These are phyloP conservation scores for Drosophila persimilis DNA, from an alignment of 1,140 invertebrate species.

Conservation along the genomic window DNA sequence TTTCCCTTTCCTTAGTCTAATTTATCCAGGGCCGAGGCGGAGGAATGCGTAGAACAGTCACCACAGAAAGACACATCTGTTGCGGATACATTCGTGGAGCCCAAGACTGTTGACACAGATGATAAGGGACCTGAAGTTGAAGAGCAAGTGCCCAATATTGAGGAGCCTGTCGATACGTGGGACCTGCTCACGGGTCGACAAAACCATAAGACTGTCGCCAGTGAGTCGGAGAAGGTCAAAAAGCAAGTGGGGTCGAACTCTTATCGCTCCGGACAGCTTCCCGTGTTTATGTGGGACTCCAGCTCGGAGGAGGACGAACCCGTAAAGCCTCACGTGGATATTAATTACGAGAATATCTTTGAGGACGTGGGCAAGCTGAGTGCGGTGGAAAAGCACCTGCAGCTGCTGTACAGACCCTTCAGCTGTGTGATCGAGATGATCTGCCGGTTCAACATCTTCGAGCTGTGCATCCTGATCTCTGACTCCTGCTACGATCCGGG, in stretches of 20 bases:
- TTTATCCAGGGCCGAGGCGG: neutral
- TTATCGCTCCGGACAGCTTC: neutral
- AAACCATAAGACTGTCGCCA: neutral
- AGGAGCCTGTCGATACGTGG: neutral
- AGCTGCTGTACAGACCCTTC: constrained; percentile 61
- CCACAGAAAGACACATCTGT: neutral
- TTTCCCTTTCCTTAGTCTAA: neutral
- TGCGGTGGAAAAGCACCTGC: constrained; percentile 45
- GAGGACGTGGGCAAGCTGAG: constrained; percentile 32
- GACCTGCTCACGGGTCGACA: neutral
- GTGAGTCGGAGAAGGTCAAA: neutral
- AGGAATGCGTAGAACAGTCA: too few relatives aligned
- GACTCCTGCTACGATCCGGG: constrained; percentile 51
- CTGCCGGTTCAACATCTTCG: constrained; percentile 52
- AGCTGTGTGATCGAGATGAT: constrained; percentile 42
- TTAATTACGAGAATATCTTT: constrained; percentile 52
- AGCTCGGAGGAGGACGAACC: constrained; percentile 19
- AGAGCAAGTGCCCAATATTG: neutral
- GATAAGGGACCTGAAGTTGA: neutral
- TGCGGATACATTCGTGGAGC: too few relatives aligned
- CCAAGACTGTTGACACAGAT: too few relatives aligned
- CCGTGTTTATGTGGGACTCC: neutral
- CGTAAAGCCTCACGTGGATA: constrained; percentile 24
- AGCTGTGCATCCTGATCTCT: constrained; percentile 44
- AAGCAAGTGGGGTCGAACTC: neutral